These are phyloP conservation scores for Drepana falcataria DNA, from an alignment of 2,888 invertebrate species.

Conservation along the genomic window DNA sequence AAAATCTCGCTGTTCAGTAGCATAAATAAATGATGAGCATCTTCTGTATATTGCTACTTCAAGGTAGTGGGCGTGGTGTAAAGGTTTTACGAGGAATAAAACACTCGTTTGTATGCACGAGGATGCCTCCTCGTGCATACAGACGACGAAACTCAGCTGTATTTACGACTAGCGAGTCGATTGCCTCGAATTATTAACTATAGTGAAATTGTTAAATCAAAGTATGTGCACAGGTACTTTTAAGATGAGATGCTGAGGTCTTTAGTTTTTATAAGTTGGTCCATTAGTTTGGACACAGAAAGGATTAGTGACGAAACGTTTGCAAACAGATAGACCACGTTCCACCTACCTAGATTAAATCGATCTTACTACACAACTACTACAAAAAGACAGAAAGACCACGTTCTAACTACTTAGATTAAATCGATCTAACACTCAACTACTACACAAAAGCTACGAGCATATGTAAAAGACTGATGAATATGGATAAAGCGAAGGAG, in stretches of 20 bases:
- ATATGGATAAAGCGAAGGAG: no score
- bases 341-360: no score
- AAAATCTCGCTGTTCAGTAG: background rate
- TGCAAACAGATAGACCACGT: no score
- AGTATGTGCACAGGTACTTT: background rate
- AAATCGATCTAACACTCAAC: no score
- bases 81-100: conserved; percentile 31
- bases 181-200: background rate
- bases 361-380: no score
- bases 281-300: no score
- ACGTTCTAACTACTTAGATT: no score
- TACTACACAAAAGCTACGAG: no score
- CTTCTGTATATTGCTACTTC: conserved; percentile 1
- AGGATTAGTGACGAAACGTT: no score
- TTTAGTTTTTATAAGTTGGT: background rate
- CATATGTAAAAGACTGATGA: no score
- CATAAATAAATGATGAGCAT: conserved; percentile 1
- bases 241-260: background rate
- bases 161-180: conserved; percentile 10
- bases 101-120: conserved; percentile 30
- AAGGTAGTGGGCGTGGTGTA: conserved; percentile 14
- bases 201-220: background rate
- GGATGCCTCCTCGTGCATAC: no score
- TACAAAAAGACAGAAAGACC: no score
- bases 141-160: conserved; percentile 12